Evolutionary conservation across 1,140 invertebrate genomes (phyloP).

Genomic region (Tetramorium parvispinum): DNA sequence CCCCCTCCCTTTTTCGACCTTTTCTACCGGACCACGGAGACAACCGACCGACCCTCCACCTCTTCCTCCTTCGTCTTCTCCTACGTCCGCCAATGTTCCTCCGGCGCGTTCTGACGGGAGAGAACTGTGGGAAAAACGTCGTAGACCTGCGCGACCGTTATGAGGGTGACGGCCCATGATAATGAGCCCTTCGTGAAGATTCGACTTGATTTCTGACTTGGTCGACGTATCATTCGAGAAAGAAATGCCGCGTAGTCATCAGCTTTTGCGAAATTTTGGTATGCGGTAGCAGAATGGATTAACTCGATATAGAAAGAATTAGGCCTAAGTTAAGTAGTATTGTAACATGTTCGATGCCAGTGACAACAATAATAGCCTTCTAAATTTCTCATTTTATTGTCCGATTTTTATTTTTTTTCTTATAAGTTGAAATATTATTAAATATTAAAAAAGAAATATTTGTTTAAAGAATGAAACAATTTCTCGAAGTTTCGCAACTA

Average conservation of each 20-base stretch:
- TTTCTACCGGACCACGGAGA: slow-evolving; percentile 71
- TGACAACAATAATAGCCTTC: neutral
- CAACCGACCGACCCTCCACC: slow-evolving; percentile 67
- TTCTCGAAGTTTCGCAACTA: neutral
- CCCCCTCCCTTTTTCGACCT: slow-evolving; percentile 63
- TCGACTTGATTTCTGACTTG: slow-evolving; percentile 34
- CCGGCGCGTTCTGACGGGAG: slow-evolving; percentile 59
- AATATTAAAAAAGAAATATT: neutral
- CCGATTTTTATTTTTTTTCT: neutral
- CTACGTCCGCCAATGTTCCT: slow-evolving; percentile 47
- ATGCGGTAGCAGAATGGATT: neutral
- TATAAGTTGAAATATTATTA: neutral
- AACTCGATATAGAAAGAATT: neutral
- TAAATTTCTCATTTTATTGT: neutral
- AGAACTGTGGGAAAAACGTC: slow-evolving; percentile 76
- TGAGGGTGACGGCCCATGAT: slow-evolving; percentile 44
- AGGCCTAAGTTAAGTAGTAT: neutral
- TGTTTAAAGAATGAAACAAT: neutral
- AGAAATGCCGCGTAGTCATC: neutral
- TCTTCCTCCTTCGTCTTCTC: slow-evolving; percentile 47
- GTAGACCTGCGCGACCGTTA: slow-evolving; percentile 17
- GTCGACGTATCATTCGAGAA: slow-evolving; percentile 1
- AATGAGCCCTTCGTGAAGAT: slow-evolving; percentile 39
- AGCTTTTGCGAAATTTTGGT: neutral
- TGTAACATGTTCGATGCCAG: neutral